Percentiles rank a stretch among this genome's conserved stretches.
phyloP scores from a whole-genome alignment of 2,888 invertebrate species.

The Notocelia uddmanniana region DNA sequence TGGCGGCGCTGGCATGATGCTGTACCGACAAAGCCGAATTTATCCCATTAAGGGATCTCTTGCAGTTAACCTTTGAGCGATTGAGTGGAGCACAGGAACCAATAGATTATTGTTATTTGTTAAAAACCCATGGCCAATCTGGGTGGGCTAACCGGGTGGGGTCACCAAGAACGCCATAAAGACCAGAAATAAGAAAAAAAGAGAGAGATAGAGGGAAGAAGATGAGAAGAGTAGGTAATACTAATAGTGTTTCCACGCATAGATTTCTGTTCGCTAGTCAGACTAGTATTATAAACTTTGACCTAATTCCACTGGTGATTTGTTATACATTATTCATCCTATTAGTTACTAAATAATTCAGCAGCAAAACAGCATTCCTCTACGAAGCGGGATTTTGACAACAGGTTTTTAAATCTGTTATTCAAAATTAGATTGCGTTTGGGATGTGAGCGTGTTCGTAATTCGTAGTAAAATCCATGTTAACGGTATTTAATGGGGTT shows the following conservation, averaged over 20 bases:
- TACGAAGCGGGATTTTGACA: slow-evolving; percentile 4
- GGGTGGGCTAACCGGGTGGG: no score
- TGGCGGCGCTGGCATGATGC: no score
- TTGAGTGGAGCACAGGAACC: no score
- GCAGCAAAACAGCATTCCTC: slow-evolving; percentile 1
- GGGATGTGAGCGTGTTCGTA: neutral
- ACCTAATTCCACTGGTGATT: neutral
- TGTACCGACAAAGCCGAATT: no score
- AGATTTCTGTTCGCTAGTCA: neutral
- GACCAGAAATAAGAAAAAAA: no score
- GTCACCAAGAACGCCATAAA: no score
- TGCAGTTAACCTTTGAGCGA: no score
- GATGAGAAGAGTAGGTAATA: no score
- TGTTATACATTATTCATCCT: slow-evolving; percentile 2
- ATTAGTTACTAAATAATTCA: neutral
- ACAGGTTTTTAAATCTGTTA: neutral
- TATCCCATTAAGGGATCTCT: no score
- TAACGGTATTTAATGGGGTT: neutral
- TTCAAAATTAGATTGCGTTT: neutral
- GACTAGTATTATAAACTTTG: neutral
- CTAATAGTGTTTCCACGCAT: neutral
- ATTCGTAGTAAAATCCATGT: neutral
- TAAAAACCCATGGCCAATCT: no score
- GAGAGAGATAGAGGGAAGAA: no score
- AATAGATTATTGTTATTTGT: no score